Evolutionary conservation across 2,888 invertebrate species (phyloP), one percentile per base, ranked within the genome.

Genomic region (Drosophila kambysellisi): DNA sequence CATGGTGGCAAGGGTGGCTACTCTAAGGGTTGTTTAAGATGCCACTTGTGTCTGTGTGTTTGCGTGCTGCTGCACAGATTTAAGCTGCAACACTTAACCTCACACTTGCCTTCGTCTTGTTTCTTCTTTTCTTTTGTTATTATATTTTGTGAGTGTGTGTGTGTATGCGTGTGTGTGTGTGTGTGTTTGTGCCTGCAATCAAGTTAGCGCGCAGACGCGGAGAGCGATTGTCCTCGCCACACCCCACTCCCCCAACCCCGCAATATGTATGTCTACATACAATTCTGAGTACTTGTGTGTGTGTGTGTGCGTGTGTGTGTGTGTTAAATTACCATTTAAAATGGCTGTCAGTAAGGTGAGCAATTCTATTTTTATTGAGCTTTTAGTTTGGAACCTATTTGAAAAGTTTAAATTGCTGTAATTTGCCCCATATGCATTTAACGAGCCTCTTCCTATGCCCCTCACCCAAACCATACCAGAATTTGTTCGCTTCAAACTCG

Each of bases 301-400:
- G 25, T 25, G 25, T 25, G 25, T 25, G 25, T 25, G 25, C 25
- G 25, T 52, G 56, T 70, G 58, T 69, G 32, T 65, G 48, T 70
- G 76, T 77, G 79, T 83, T 82, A 81, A 86, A 88, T 91, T 88
- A 90, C 89, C 91, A 87, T 91, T 91, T 90, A 90, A 90, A 90
- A 90, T 90, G 90, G 90, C 91, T 90, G 89, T 91, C 89, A 83
- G 88, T 82, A 80, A 76, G 91, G 74, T 76, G 81, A 62, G 74
- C 81, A 78, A 88, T 90, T 90, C 76, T 74, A 70, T 73, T 83
- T 88, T 90, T 88, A 90, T 90, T 90, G 90, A 81, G 90, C 91
- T 89, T 88, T 88, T 88, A 91, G 88, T 89, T 89, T 77, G 80
- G 70, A 84, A 86, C 80, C 79, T 78, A 78, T 90, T 90, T 83